phyloP scores from a whole-genome alignment of 2,797 vertebrate genomes.

The Sphaeramia orbicularis region DNA sequence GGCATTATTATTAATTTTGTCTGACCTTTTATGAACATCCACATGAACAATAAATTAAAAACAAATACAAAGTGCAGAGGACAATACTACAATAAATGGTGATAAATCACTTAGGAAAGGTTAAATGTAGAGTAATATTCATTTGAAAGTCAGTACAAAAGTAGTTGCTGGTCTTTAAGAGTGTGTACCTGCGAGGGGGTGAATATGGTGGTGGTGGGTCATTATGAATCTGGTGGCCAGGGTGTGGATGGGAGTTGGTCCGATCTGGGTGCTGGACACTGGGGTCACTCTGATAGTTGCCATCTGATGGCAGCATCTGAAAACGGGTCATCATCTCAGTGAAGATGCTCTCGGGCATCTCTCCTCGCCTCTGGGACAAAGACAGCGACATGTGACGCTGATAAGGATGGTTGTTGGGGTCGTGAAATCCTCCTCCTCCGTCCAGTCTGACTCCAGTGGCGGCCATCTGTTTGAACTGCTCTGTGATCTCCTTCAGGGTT shows the following conservation, averaged over 20 bases:
- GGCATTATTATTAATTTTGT: too few relatives aligned
- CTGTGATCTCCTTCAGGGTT: slow-evolving; percentile 84
- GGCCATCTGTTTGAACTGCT: slow-evolving; percentile 81
- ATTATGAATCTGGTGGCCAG: background rate
- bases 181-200: slow-evolving; percentile 54
- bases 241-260: background rate
- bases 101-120: too few relatives aligned
- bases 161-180: too few relatives aligned
- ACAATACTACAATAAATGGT: too few relatives aligned
- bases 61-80: too few relatives aligned
- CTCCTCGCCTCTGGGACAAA: slow-evolving; percentile 3
- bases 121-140: too few relatives aligned
- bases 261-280: background rate
- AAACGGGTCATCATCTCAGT: slow-evolving; percentile 81
- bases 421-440: background rate
- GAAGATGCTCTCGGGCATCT: slow-evolving; percentile 70
- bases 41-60: too few relatives aligned
- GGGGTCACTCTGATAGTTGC: background rate
- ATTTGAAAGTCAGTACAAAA: too few relatives aligned
- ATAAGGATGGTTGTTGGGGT: background rate
- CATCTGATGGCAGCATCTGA: slow-evolving; percentile 36
- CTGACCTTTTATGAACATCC: too few relatives aligned
- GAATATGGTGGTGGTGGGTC: slow-evolving; percentile 55
- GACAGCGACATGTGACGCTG: background rate
- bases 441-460: background rate